phyloP scores from a whole-genome alignment of 1,140 invertebrate genomes.

The Drosophila obscura region DNA sequence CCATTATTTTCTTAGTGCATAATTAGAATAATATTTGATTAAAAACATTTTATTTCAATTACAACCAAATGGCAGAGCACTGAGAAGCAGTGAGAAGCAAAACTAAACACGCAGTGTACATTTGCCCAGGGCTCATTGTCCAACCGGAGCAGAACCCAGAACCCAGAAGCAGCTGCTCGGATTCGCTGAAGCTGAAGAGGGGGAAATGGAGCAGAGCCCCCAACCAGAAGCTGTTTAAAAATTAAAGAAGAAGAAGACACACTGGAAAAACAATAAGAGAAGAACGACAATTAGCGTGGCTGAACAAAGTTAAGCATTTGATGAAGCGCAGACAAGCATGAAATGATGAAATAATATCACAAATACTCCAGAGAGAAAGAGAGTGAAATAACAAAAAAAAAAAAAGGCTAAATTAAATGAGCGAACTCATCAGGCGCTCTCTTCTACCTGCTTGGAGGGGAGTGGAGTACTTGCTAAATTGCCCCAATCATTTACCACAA shows the following conservation, averaged over 20 bases:
- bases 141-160: constrained; percentile 30
- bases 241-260: constrained; percentile 20
- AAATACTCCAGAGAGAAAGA: neutral
- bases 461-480: constrained; percentile 41
- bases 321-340: constrained; percentile 57
- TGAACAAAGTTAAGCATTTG: constrained; percentile 68
- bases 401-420: constrained; percentile 54
- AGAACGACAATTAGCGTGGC: constrained; percentile 66
- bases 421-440: constrained; percentile 39
- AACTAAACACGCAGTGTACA: constrained; percentile 66
- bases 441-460: constrained; percentile 17
- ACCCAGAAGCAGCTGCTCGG: constrained; percentile 51
- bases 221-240: constrained; percentile 51
- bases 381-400: constrained; percentile 1
- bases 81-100: neutral
- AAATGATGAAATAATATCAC: constrained; percentile 75
- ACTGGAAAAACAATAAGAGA: constrained; percentile 52
- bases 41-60: constrained; percentile 82
- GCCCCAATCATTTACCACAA: constrained; percentile 60
- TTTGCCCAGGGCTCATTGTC: constrained; percentile 53
- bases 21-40: constrained; percentile 82
- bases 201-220: constrained; percentile 23
- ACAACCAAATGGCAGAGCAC: constrained; percentile 43
- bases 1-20: constrained; percentile 68
- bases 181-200: constrained; percentile 64